Conservation (phyloP, 2,888 invertebrate genomes). For the Oligia fasciuncula region DNA sequence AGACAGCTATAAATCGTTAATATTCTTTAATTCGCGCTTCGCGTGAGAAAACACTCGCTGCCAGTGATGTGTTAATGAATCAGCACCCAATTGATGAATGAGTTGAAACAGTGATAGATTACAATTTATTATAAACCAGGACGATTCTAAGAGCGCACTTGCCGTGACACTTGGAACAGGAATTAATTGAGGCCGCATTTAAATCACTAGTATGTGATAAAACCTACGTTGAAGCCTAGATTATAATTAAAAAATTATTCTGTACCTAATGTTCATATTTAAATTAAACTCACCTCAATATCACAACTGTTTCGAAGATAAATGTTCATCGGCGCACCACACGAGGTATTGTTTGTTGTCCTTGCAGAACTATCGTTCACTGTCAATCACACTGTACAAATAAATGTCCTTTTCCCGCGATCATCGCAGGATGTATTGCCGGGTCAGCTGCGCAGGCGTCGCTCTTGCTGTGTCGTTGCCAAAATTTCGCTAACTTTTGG, state of each 20-base stretch:
- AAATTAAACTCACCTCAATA: slow-evolving; percentile 76
- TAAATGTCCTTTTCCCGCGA: slow-evolving; percentile 76
- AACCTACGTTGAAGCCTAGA: slow-evolving; percentile 36
- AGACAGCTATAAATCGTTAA: slow-evolving; percentile 47
- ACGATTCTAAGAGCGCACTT: slow-evolving; percentile 53
- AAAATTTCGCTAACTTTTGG: slow-evolving; percentile 84
- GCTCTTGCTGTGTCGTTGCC: slow-evolving; percentile 76
- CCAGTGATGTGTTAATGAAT: slow-evolving; percentile 46
- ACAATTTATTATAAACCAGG: slow-evolving; percentile 57
- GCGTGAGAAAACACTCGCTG: slow-evolving; percentile 28
- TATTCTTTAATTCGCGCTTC: slow-evolving; percentile 48
- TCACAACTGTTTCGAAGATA: slow-evolving; percentile 68
- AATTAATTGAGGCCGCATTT: slow-evolving; percentile 67
- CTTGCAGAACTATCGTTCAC: slow-evolving; percentile 72
- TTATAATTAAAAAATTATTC: slow-evolving; percentile 52
- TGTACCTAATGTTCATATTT: slow-evolving; percentile 35
- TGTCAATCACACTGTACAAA: slow-evolving; percentile 76
- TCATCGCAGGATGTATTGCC: slow-evolving; percentile 78
- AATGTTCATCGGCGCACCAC: slow-evolving; percentile 69
- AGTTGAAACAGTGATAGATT: slow-evolving; percentile 47
- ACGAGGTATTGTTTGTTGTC: slow-evolving; percentile 69
- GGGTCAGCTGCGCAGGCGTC: slow-evolving; percentile 68
- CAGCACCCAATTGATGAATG: slow-evolving; percentile 33
- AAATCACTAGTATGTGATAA: slow-evolving; percentile 61
- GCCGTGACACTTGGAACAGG: slow-evolving; percentile 67